Base-by-base conservation (phyloP, 2,888 invertebrate genomes). In the Orthosia gothica region DNA sequence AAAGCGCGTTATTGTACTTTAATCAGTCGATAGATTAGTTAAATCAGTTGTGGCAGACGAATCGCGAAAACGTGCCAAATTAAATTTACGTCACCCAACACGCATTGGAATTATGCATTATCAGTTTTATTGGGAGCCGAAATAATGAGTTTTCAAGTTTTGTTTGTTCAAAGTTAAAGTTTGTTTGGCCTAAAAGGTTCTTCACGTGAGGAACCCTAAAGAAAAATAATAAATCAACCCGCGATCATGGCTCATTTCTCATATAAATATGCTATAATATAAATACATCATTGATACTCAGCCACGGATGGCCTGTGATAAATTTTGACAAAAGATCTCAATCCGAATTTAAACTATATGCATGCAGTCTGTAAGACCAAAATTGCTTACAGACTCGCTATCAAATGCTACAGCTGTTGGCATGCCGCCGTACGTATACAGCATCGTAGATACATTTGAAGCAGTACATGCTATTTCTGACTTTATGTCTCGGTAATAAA, bases 351-450 rank as follows among this genome's bases (percentile, higher is more conserved):
- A 55, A 70, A 76, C 76, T 66, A 59, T 87, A 81, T 55, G 0
- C 0, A 11, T 0, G 40, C 12, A 15, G 18, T 0, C 0, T 47
- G 23, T 65, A 80, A 70, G 71, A 32, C 58, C 58, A 72, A 55
- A 81, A 70, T 87, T 57, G 57, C 58, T 59, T 66, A 64, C 76
- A 74, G 32, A 47, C n/a, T 57, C 58, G 49, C 64, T 50, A 52
- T 54, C 70, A 76, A 73, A 75, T 71, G 70, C 63, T 79, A 84
- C 87, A 87, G 87, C 86, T 87, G 87, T 87, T 84, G 81, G 76
- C 79, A 81, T 75, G 74, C 61, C 62, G 62, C 62, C 54, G 49
- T 69, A 77, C 77, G 45, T 80, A n/a, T n/a, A 85, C 64, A 83
- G 76, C 81, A 64, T 66, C 76, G 61, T 74, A 74, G 81, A 82